Evolutionary conservation across 2,113 vertebrate species (phyloP).

Genomic region (Monopterus albus): DNA sequence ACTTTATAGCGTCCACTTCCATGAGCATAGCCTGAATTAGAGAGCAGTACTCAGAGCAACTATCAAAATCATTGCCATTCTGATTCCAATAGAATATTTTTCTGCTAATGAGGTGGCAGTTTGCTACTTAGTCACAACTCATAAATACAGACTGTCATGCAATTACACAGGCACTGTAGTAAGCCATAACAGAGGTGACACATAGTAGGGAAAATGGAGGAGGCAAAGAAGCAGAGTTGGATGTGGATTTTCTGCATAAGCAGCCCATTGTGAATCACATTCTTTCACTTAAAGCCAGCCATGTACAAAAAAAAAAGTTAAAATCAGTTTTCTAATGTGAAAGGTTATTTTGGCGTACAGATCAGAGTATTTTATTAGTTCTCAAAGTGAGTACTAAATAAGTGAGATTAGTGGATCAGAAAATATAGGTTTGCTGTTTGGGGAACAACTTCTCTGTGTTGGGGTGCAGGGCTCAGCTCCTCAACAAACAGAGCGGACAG

Average conservation of each 20-base stretch:
- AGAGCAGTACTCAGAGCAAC: conserved; percentile 23
- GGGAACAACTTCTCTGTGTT: too few species aligned
- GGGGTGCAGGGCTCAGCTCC: too few species aligned
- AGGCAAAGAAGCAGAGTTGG: conserved; percentile 44
- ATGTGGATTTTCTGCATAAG: conserved; percentile 70
- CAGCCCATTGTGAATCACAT: conserved; percentile 48
- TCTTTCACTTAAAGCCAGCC: conserved; percentile 49
- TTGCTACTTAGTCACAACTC: conserved; percentile 57
- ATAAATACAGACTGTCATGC: conserved; percentile 56
- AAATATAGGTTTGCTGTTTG: too few species aligned
- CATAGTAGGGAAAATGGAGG: conserved; percentile 48
- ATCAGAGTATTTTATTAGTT: too few species aligned
- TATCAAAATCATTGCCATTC: conserved; percentile 58
- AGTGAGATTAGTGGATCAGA: too few species aligned
- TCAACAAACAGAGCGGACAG: too few species aligned
- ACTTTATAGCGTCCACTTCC: conserved; percentile 55
- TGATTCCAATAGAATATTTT: conserved; percentile 56
- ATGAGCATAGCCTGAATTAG: conserved; percentile 41
- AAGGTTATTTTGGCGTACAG: too few species aligned
- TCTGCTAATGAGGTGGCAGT: conserved; percentile 70
- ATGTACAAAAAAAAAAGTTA: too few species aligned
- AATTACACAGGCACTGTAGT: conserved; percentile 57
- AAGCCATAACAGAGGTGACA: conserved; percentile 49
- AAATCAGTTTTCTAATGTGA: too few species aligned
- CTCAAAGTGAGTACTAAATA: too few species aligned